These are phyloP conservation scores for Pleuronectes platessa DNA, from an alignment of 2,113 vertebrate species.

Conservation along the genomic window DNA sequence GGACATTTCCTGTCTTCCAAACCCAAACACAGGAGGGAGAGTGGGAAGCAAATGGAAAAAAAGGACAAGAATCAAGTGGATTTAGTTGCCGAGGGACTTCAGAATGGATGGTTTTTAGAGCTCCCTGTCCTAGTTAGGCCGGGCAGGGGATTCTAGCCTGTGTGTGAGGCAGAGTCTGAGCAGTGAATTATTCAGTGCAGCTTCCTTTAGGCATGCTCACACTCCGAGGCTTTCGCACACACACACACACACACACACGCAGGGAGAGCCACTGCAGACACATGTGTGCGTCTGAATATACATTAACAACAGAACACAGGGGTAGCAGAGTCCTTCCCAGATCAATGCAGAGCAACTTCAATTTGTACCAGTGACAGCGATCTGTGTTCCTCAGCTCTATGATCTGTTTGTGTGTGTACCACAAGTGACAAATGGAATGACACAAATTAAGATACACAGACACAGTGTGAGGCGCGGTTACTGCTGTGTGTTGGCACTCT, in stretches of 20 bases:
- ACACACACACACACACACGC: conserved; percentile 31
- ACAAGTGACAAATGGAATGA: conserved; percentile 10
- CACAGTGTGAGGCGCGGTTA: background rate
- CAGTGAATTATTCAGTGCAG: conserved; percentile 77
- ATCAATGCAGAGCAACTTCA: conserved; percentile 43
- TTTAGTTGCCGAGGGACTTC: conserved; percentile 36
- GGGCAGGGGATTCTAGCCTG: conserved; percentile 49
- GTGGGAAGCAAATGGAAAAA: conserved; percentile 19
- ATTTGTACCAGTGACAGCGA: conserved; percentile 6
- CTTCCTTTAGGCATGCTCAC: conserved; percentile 63
- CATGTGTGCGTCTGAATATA: conserved; percentile 14
- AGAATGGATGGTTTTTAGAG: conserved; percentile 55
- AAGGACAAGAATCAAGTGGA: conserved; percentile 34
- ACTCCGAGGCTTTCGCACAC: conserved; percentile 34
- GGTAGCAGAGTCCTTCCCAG: conserved; percentile 10
- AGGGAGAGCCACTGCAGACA: conserved; percentile 20
- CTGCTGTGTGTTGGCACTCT: conserved; percentile 10
- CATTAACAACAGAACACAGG: conserved; percentile 21
- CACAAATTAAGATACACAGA: conserved; percentile 5
- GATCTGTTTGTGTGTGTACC: conserved; percentile 14
- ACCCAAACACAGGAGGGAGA: conserved; percentile 46
- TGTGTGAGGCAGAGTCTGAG: conserved; percentile 60
- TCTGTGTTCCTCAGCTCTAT: conserved; percentile 9
- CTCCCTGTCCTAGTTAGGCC: conserved; percentile 70
- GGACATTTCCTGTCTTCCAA: conserved; percentile 41